A percentile compares a stretch with the other conserved stretches of the same genome.
Conservation (phyloP, 2,888 invertebrate genomes). For the Hirtodrosophila histrioides region DNA sequence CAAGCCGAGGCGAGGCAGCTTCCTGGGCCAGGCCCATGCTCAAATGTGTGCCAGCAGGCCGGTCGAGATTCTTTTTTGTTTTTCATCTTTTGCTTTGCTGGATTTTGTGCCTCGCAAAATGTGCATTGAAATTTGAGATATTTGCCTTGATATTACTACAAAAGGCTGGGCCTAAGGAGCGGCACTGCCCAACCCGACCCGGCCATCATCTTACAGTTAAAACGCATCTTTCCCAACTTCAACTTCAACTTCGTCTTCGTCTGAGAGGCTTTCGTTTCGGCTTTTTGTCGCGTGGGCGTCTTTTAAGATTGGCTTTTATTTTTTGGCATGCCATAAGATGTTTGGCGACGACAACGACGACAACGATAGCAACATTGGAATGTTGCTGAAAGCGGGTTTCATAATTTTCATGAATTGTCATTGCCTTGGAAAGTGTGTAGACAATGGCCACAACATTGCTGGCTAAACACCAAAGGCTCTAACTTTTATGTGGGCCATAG, state of each 20-base stretch:
- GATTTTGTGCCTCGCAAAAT: conserved; percentile 1
- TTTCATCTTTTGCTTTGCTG: neutral
- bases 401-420: conserved; percentile 64
- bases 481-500: conserved; percentile 29
- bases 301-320: conserved; percentile 60
- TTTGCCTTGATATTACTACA: conserved; percentile 71
- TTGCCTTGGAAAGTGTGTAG: conserved; percentile 24
- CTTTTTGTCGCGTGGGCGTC: conserved; percentile 66
- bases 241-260: conserved; percentile 28
- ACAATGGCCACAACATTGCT: conserved; percentile 2
- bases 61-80: conserved; percentile 46
- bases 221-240: conserved; percentile 43
- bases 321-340: conserved; percentile 51
- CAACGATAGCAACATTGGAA: conserved; percentile 52
- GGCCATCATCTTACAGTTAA: conserved; percentile 55
- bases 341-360: conserved; percentile 47
- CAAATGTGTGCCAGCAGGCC: conserved; percentile 73
- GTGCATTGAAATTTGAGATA: conserved; percentile 77
- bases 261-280: conserved; percentile 20
- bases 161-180: conserved; percentile 63
- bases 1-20: conserved; percentile 17
- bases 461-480: conserved; percentile 32
- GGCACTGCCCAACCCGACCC: conserved; percentile 32
- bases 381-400: conserved; percentile 50
- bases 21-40: conserved; percentile 41